Percentiles rank a stretch among this genome's conserved stretches.
These are phyloP conservation scores for Rhea americana DNA, from an alignment of 2,113 vertebrate species.

Conservation along the genomic window DNA sequence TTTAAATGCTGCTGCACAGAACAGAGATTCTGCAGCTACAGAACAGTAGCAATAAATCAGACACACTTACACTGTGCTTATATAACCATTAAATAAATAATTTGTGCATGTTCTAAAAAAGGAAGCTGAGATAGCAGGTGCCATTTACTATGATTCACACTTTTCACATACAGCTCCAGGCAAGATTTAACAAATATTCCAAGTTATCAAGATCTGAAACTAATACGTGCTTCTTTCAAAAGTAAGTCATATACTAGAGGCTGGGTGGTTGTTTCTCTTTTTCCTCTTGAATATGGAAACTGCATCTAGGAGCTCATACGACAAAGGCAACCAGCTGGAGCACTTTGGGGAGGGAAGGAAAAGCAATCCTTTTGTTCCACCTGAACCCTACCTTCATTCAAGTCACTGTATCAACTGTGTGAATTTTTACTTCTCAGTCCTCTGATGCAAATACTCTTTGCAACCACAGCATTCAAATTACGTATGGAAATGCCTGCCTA, in stretches of 20 bases:
- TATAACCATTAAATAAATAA: neutral
- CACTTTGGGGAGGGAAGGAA: neutral
- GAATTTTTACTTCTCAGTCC: neutral
- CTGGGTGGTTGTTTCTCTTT: neutral
- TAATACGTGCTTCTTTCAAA: neutral
- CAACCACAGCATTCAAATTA: neutral
- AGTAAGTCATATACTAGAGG: neutral
- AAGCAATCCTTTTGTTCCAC: neutral
- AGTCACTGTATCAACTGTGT: neutral
- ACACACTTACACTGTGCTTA: neutral
- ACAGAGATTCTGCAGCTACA: conserved; percentile 30
- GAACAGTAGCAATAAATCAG: conserved; percentile 19
- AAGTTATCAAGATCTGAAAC: neutral
- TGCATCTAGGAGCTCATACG: neutral
- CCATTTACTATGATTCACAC: conserved; percentile 6
- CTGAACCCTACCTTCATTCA: neutral
- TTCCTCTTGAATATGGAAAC: neutral
- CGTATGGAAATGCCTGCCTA: neutral
- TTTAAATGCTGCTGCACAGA: conserved; percentile 58
- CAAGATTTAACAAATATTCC: neutral
- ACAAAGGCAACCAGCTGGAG: neutral
- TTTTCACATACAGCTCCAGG: neutral
- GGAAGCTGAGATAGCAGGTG: neutral
- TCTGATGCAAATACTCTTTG: neutral
- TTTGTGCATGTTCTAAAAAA: neutral